These are phyloP conservation scores for Syngnathus typhle DNA, from an alignment of 2,113 vertebrate species.

Conservation along the genomic window DNA sequence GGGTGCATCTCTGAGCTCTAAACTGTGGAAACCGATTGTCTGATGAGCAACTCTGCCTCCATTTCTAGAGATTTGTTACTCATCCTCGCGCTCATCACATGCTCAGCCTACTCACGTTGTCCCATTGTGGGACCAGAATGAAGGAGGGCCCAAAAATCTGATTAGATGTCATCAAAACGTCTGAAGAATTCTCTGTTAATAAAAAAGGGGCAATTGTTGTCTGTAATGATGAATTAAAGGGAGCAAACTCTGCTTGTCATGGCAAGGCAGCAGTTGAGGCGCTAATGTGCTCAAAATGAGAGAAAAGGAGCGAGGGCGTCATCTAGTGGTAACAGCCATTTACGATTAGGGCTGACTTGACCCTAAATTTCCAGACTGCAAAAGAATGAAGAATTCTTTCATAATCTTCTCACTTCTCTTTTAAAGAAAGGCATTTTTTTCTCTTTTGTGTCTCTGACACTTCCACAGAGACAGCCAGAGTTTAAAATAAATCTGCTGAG, in stretches of 20 bases:
- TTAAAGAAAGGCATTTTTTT: background rate
- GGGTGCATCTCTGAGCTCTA: conserved; percentile 14
- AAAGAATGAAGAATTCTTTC: background rate
- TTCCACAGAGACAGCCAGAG: background rate
- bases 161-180: conserved; percentile 27
- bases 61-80: conserved; percentile 35
- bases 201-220: conserved; percentile 23
- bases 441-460: background rate
- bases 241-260: conserved; percentile 9
- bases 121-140: conserved; percentile 21
- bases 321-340: conserved; percentile 42
- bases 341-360: background rate
- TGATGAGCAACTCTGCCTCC: conserved; percentile 37
- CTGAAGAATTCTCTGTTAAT: conserved; percentile 23
- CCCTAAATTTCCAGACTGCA: background rate
- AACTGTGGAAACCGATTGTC: conserved; percentile 9
- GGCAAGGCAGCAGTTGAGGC: background rate
- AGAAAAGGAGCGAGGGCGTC: conserved; percentile 29
- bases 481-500: background rate
- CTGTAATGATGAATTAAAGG: conserved; percentile 15
- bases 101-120: conserved; percentile 26
- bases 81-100: conserved; percentile 33
- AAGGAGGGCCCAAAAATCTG: conserved; percentile 22
- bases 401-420: background rate
- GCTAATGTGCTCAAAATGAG: too few species aligned